phyloP scores from a whole-genome alignment of 2,113 vertebrate species.

The Pristiophorus japonicus region DNA sequence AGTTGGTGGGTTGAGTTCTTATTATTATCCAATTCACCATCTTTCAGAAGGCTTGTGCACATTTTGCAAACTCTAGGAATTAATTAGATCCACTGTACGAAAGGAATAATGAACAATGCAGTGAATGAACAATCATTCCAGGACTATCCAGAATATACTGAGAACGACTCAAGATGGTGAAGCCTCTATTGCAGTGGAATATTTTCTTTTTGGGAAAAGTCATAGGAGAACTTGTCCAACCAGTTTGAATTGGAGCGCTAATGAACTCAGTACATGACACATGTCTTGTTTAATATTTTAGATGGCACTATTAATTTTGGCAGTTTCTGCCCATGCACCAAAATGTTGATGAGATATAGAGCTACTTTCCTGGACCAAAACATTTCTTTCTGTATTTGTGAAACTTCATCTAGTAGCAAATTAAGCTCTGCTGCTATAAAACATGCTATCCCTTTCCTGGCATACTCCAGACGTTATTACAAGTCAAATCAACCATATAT shows the following conservation, averaged over 20 bases:
- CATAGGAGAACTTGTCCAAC: neutral
- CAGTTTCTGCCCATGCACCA: too few relatives aligned
- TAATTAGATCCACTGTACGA: neutral
- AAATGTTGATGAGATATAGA: neutral
- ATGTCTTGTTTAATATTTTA: neutral
- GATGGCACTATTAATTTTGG: neutral
- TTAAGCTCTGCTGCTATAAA: neutral
- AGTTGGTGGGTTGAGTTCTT: neutral
- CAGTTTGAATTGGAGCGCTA: neutral
- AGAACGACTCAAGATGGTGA: neutral
- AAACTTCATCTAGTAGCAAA: neutral
- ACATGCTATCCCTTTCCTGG: neutral
- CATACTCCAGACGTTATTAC: neutral
- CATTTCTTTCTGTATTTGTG: neutral
- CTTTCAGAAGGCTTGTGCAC: neutral
- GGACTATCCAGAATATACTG: neutral
- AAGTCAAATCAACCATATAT: neutral
- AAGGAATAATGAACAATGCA: neutral
- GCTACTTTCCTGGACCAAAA: neutral
- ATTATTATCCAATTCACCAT: neutral
- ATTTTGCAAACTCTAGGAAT: neutral
- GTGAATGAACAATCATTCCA: neutral
- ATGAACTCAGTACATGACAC: neutral
- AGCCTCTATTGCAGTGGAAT: too few relatives aligned
- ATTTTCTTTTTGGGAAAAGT: neutral